A percentile compares a stretch with the other conserved stretches of the same genome.
Conservation (phyloP, 2,888 invertebrate genomes). For the Leptinotarsa tumamoca region DNA sequence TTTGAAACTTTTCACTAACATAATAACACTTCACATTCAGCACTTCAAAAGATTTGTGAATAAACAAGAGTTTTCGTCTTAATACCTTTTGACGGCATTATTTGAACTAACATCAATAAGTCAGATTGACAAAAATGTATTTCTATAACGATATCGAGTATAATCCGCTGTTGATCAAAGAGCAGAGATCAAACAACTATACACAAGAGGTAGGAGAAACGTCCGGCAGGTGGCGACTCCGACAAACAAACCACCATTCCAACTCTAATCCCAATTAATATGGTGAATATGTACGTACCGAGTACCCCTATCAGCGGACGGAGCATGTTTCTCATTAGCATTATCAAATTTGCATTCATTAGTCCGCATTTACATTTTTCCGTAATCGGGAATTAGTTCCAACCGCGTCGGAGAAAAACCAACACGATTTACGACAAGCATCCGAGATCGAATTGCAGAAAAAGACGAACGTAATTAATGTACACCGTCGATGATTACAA, state of each 20-base stretch:
- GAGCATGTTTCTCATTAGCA: conserved; percentile 14
- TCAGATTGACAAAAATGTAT: no score
- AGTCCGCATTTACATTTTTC: conserved; percentile 16
- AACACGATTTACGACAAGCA: conserved; percentile 29
- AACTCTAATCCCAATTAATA: neutral
- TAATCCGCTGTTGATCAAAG: no score
- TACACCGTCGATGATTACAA: conserved; percentile 45
- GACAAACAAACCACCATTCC: neutral
- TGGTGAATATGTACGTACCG: neutral
- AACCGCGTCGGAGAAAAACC: conserved; percentile 22
- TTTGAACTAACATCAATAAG: no score
- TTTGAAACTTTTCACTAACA: no score
- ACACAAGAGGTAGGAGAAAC: no score
- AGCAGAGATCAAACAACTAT: no score
- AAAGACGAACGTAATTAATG: conserved; percentile 41
- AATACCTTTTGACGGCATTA: no score
- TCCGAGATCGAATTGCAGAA: conserved; percentile 15
- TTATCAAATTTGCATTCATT: conserved; percentile 19
- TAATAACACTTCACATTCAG: no score
- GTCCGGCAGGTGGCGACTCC: neutral
- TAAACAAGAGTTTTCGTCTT: no score
- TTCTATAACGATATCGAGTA: no score
- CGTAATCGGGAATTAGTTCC: conserved; percentile 31
- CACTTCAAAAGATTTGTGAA: no score
- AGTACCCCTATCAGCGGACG: neutral